Percentiles rank a stretch among this genome's conserved stretches.
Evolutionary conservation across 2,888 invertebrate genomes (phyloP).

Genomic region (Oasisia sp.): DNA sequence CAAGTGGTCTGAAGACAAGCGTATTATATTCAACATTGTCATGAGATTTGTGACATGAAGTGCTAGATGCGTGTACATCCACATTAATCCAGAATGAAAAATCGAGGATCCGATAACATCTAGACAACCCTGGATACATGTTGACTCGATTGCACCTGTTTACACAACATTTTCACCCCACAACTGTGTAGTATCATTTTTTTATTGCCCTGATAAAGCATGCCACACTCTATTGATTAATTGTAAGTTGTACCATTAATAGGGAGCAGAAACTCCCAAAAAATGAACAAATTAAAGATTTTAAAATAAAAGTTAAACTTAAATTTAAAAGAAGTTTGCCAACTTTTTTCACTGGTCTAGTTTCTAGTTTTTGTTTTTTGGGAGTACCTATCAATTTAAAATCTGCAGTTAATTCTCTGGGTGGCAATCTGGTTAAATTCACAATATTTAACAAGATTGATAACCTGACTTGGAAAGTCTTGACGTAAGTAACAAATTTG

Average conservation of each 20-base stretch:
- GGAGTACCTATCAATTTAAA: not conserved
- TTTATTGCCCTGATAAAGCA: not conserved
- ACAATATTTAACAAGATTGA: not conserved
- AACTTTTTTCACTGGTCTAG: not conserved
- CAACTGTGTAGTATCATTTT: not conserved
- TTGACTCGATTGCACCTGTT: not conserved
- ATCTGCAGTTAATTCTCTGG: too few species aligned
- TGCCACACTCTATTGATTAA: not conserved
- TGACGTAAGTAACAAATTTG: not conserved
- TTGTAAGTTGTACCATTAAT: not conserved
- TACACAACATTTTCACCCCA: not conserved
- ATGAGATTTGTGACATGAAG: not conserved
- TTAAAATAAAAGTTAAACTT: not conserved
- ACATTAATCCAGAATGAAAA: not conserved
- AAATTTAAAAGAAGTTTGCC: not conserved
- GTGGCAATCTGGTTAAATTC: too few species aligned
- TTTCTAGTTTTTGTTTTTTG: not conserved
- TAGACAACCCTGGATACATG: not conserved
- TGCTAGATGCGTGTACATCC: not conserved
- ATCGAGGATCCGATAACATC: not conserved
- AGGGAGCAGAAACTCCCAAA: not conserved
- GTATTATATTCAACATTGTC: not conserved
- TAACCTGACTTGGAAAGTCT: not conserved
- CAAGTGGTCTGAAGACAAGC: not conserved
- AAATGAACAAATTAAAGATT: not conserved